A percentile compares a stretch with the other conserved stretches of the same genome.
Evolutionary conservation across 1,140 invertebrate genomes (phyloP).

Genomic region (Microvelia longipes): DNA sequence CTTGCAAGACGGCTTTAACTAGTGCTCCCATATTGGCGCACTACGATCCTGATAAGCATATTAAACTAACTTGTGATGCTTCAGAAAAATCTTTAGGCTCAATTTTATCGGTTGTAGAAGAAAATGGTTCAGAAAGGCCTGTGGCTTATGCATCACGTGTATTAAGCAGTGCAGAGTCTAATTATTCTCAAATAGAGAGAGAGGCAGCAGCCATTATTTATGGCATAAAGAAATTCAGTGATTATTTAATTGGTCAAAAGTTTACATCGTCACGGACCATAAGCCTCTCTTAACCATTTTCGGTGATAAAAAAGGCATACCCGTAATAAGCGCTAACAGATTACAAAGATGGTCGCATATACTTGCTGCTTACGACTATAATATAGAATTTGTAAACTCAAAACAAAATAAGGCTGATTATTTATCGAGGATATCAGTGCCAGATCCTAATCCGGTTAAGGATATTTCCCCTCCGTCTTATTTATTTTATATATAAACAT

Average conservation of each 20-base stretch:
- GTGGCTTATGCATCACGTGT: slow-evolving; percentile 33
- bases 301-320: slow-evolving; percentile 15
- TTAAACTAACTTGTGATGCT: not conserved
- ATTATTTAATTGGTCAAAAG: slow-evolving; percentile 35
- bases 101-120: slow-evolving; percentile 14
- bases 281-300: slow-evolving; percentile 35
- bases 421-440: not conserved
- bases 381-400: slow-evolving; percentile 21
- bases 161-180: slow-evolving; percentile 30
- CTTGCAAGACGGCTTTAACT: not conserved
- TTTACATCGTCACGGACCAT: slow-evolving; percentile 36
- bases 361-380: slow-evolving; percentile 27
- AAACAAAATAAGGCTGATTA: not conserved
- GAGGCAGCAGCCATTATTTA: slow-evolving; percentile 37
- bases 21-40: not conserved
- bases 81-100: slow-evolving; percentile 7
- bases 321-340: not conserved
- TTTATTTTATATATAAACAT: not conserved
- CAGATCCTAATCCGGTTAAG: not conserved
- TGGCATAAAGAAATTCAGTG: slow-evolving; percentile 35
- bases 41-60: not conserved
- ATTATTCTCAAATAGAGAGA: slow-evolving; percentile 36
- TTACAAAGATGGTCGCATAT: slow-evolving; percentile 14
- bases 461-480: not conserved
- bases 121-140: slow-evolving; percentile 24